A percentile compares a stretch with the other conserved stretches of the same genome.
phyloP scores from a whole-genome alignment of 2,797 vertebrate species.

The Percopsis omiscomaycus region DNA sequence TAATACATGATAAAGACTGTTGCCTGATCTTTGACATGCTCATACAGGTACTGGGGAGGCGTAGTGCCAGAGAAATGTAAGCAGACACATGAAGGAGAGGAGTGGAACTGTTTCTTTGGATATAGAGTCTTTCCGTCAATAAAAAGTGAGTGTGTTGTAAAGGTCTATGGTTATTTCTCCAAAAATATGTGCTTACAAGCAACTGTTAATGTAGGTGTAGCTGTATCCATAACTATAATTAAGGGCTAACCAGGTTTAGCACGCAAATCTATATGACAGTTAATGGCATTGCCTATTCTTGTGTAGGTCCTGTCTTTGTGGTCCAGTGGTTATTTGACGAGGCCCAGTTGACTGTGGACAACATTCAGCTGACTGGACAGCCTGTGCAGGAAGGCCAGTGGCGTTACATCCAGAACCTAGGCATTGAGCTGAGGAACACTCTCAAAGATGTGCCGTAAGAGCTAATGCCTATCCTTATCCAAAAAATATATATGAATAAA shows the following conservation, averaged over 20 bases:
- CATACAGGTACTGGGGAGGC: constrained; percentile 89
- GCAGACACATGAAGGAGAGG: constrained; percentile 87
- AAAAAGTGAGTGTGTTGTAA: constrained; percentile 82
- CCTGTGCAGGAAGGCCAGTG: constrained; percentile 95
- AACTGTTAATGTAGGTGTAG: background rate
- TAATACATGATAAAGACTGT: background rate
- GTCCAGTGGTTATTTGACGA: constrained; percentile 99
- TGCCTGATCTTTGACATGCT: background rate
- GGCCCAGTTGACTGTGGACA: constrained; percentile 94
- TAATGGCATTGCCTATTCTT: background rate
- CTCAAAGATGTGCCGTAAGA: constrained; percentile 93
- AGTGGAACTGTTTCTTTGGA: constrained; percentile 99
- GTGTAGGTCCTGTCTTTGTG: constrained; percentile 91
- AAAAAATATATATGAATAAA: background rate
- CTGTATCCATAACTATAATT: background rate
- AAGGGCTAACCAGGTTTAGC: too few relatives aligned
- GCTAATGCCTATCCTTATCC: background rate
- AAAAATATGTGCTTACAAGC: background rate
- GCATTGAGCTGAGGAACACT: constrained; percentile 90
- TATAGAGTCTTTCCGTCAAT: constrained; percentile 95
- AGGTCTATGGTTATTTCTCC: background rate
- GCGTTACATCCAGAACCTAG: constrained; percentile 96
- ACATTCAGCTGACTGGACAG: constrained; percentile 93
- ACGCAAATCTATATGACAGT: background rate
- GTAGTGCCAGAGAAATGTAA: constrained; percentile 90